Conservation (phyloP, 1,140 invertebrate species). For the Drosophila pandora region DNA sequence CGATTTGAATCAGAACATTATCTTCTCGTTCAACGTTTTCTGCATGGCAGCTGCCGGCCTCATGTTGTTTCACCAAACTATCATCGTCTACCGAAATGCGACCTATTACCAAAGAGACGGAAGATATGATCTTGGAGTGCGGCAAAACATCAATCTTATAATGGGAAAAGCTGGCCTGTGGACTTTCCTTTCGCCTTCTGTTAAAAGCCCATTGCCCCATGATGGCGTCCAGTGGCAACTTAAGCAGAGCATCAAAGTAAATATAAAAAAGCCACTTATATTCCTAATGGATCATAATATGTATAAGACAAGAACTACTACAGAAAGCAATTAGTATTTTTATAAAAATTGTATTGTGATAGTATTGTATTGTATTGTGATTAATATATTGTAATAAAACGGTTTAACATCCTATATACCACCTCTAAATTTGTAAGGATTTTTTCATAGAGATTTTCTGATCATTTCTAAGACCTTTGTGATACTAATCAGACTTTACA, state of each 20-base stretch:
- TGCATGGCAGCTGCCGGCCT: neutral
- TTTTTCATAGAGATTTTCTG: no score
- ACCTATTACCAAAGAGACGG: neutral
- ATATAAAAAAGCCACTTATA: neutral
- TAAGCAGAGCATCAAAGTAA: neutral
- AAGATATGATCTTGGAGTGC: neutral
- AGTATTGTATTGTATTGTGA: no score
- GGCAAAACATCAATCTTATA: constrained; percentile 8
- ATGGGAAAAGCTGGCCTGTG: constrained; percentile 13
- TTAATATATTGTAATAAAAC: no score
- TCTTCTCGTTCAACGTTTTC: neutral
- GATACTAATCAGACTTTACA: neutral
- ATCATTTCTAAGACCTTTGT: neutral
- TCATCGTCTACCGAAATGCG: neutral
- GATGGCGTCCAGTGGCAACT: constrained; percentile 18
- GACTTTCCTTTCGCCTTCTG: constrained; percentile 9
- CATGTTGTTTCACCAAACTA: neutral
- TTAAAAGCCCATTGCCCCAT: constrained; percentile 23
- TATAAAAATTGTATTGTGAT: no score
- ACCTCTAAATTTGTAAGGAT: no score
- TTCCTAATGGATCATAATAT: no score
- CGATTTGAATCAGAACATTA: neutral
- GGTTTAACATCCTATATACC: no score
- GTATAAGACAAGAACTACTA: no score
- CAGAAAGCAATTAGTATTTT: no score